These are phyloP conservation scores for Diorhabda carinulata DNA, from an alignment of 1,140 invertebrate genomes.

Conservation along the genomic window DNA sequence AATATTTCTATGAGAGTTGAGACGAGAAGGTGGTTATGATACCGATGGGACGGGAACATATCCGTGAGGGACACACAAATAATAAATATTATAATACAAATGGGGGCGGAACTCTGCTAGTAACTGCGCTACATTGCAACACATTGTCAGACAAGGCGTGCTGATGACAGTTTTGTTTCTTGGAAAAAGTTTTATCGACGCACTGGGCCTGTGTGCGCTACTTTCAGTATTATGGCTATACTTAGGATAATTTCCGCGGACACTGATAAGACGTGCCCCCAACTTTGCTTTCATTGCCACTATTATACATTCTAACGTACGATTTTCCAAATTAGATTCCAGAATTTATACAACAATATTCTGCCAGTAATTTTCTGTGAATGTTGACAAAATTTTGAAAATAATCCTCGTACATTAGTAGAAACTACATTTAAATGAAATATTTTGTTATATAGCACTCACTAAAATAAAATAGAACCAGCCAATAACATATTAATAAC, in stretches of 20 bases:
- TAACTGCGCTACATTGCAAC: conserved; percentile 41
- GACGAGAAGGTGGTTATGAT: conserved; percentile 34
- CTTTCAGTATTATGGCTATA: conserved; percentile 26
- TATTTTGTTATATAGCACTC: no score
- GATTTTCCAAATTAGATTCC: no score
- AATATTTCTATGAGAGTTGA: conserved; percentile 43
- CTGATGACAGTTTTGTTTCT: conserved; percentile 47
- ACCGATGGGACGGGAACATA: conserved; percentile 39
- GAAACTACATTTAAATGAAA: no score
- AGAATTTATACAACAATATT: no score
- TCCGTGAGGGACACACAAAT: conserved; percentile 46
- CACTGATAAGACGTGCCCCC: conserved; percentile 19
- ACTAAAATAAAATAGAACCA: no score
- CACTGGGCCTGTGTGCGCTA: conserved; percentile 29
- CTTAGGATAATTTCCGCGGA: conserved; percentile 28
- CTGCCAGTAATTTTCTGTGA: no score
- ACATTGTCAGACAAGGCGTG: conserved; percentile 44
- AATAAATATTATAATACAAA: conserved; percentile 49
- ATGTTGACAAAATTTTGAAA: no score
- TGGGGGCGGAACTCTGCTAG: conserved; percentile 26
- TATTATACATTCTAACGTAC: no score
- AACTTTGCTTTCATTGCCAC: neutral
- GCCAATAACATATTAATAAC: no score
- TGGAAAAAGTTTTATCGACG: conserved; percentile 47
- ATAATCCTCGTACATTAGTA: no score